phyloP scores from a whole-genome alignment of 2,113 vertebrate species.

The Gallinago media region DNA sequence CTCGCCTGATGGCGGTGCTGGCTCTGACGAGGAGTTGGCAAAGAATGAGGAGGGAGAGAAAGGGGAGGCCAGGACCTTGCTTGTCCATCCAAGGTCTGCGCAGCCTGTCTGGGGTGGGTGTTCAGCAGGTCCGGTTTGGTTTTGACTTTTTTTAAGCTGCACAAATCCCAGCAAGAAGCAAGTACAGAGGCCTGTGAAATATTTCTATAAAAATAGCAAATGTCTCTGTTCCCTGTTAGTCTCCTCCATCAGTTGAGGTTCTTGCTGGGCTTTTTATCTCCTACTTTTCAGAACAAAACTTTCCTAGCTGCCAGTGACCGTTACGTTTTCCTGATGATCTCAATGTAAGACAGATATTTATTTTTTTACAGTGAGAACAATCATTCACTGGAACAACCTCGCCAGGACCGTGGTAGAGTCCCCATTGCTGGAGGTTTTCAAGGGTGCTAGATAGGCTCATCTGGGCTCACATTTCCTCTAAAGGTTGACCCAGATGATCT shows the following conservation, averaged over 20 bases:
- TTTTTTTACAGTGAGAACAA: not conserved
- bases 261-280: not conserved
- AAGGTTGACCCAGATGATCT: not conserved
- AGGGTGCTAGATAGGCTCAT: not conserved
- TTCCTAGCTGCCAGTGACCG: not conserved
- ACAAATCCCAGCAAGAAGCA: not conserved
- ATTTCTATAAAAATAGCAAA: not conserved
- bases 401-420: not conserved
- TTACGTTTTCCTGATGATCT: not conserved
- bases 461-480: not conserved
- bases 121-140: not conserved
- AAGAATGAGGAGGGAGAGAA: not conserved
- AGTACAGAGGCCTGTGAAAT: not conserved
- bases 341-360: not conserved
- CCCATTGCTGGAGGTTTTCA: not conserved
- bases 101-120: not conserved
- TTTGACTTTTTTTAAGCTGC: not conserved
- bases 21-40: not conserved
- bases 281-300: not conserved
- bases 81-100: not conserved
- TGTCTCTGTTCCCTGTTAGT: not conserved
- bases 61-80: accelerated
- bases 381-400: not conserved
- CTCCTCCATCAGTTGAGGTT: not conserved
- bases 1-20: accelerated